phyloP scores from a whole-genome alignment of 2,888 invertebrate species.

The Trichogramma evanescens region DNA sequence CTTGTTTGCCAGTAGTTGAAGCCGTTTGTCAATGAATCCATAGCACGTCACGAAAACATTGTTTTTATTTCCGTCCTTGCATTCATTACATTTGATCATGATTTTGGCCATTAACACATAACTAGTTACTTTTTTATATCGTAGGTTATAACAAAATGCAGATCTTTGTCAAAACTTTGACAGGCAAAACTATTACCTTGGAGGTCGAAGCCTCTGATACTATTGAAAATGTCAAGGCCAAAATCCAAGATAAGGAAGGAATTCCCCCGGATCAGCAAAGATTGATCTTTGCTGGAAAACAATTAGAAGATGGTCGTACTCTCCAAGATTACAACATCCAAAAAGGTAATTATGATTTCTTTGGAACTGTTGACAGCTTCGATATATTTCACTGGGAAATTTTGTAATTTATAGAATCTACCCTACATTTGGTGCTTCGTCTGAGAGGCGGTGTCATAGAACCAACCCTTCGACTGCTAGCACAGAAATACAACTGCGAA shows the following conservation, averaged over 20 bases:
- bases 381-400: background rate
- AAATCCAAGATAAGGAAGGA: constrained; percentile 33
- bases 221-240: constrained; percentile 29
- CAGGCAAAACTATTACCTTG: constrained; percentile 31
- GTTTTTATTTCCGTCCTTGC: too few species aligned
- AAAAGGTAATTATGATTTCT: constrained; percentile 16
- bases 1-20: too few species aligned
- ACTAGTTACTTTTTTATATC: too few species aligned
- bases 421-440: constrained; percentile 88
- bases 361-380: too few species aligned
- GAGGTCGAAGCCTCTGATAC: constrained; percentile 31
- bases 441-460: constrained; percentile 97
- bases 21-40: too few species aligned
- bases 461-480: constrained; percentile 90
- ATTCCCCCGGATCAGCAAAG: constrained; percentile 33
- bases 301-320: constrained; percentile 30
- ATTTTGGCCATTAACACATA: too few species aligned
- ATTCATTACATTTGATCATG: too few species aligned
- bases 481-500: constrained; percentile 99
- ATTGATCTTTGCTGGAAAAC: constrained; percentile 33
- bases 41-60: too few species aligned
- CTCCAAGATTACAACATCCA: constrained; percentile 33
- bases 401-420: constrained; percentile 54
- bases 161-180: constrained; percentile 32
- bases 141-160: constrained; percentile 23